Conservation (phyloP, 1,140 invertebrate genomes). For the Eupristina koningsbergeri region DNA sequence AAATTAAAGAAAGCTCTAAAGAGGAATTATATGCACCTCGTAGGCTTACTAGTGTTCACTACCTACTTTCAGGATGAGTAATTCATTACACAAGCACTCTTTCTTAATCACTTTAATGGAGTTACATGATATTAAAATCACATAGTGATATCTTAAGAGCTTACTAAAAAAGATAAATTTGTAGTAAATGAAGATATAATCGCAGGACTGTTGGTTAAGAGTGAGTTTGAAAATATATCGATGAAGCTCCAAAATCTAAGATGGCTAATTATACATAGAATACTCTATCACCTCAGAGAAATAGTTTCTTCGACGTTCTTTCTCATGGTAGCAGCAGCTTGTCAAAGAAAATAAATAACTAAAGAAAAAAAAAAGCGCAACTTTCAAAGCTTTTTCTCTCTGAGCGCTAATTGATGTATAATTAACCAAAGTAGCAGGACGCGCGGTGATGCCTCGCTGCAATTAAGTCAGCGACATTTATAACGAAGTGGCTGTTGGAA, state of each 20-base stretch:
- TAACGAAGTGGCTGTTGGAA: constrained; percentile 39
- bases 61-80: not conserved
- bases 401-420: constrained; percentile 39
- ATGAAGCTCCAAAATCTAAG: not conserved
- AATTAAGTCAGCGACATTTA: constrained; percentile 32
- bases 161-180: not conserved
- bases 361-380: not conserved
- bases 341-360: not conserved
- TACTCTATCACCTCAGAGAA: not conserved
- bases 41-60: not conserved
- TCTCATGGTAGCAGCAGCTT: not conserved
- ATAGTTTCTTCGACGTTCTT: not conserved
- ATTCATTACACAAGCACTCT: not conserved
- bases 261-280: not conserved
- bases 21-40: not conserved
- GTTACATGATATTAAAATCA: not conserved
- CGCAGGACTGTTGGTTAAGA: no score
- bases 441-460: constrained; percentile 30
- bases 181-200: not conserved
- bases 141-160: not conserved
- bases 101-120: not conserved
- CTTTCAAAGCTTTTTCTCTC: constrained; percentile 20
- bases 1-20: not conserved
- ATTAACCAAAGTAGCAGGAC: constrained; percentile 30
- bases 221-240: not conserved